A percentile compares a stretch with the other conserved stretches of the same genome.
Evolutionary conservation across 2,888 invertebrate genomes (phyloP).

Genomic region (Agrotis puta): DNA sequence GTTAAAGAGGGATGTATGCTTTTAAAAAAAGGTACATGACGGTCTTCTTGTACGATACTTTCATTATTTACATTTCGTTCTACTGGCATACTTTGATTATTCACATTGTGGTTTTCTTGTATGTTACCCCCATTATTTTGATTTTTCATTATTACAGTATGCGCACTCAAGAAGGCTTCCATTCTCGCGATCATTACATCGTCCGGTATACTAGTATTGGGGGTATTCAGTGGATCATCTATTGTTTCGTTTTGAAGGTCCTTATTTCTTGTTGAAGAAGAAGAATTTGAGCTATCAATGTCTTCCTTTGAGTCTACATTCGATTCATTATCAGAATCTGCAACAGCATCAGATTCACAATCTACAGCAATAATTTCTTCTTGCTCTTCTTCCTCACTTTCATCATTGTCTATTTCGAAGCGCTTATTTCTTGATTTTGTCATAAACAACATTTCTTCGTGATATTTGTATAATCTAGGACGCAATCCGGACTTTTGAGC

Average conservation of each 20-base stretch:
- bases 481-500: background rate
- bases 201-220: background rate
- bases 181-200: constrained; percentile 5
- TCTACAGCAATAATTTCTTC: constrained; percentile 12
- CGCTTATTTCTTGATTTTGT: constrained; percentile 6
- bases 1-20: constrained; percentile 53
- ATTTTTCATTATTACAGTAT: background rate
- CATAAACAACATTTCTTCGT: constrained; percentile 27
- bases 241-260: constrained; percentile 5
- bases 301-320: constrained; percentile 25
- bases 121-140: background rate
- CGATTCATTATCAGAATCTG: constrained; percentile 20
- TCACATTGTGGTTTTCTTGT: background rate
- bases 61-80: background rate
- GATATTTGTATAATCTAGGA: constrained; percentile 26
- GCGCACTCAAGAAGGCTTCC: background rate
- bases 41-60: constrained; percentile 19
- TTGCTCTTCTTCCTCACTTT: constrained; percentile 7
- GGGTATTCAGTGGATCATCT: constrained; percentile 1
- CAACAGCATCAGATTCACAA: constrained; percentile 23
- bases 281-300: background rate
- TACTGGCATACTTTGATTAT: background rate
- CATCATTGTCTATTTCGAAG: background rate
- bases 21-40: constrained; percentile 47
- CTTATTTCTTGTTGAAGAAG: background rate